Evolutionary conservation across 1,140 invertebrate species (phyloP).

Genomic region (Andrena cerasifolii): DNA sequence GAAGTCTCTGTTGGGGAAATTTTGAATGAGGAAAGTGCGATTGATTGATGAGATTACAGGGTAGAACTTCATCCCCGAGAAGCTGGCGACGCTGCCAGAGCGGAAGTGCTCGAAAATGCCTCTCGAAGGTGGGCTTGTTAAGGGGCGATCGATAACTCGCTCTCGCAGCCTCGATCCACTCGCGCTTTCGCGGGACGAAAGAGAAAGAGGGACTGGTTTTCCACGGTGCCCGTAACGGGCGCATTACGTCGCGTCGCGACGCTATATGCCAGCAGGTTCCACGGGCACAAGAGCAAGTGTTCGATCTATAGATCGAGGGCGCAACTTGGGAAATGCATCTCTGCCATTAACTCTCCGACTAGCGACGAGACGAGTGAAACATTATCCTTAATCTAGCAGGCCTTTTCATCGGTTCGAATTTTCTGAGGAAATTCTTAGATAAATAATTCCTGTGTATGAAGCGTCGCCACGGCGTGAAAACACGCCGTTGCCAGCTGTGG

Average conservation of each 20-base stretch:
- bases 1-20: too few species aligned
- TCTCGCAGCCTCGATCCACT: slow-evolving; percentile 47
- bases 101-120: slow-evolving; percentile 46
- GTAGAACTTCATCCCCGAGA: not conserved
- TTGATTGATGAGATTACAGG: slow-evolving; percentile 26
- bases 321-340: not conserved
- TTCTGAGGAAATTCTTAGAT: too few species aligned
- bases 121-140: slow-evolving; percentile 43
- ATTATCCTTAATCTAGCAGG: too few species aligned
- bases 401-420: too few species aligned
- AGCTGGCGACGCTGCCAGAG: slow-evolving; percentile 8
- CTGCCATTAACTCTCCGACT: not conserved
- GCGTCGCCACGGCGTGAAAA: too few species aligned
- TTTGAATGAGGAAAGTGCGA: slow-evolving; percentile 3
- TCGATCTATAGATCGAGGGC: not conserved
- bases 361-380: too few species aligned
- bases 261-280: slow-evolving; percentile 44
- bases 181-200: slow-evolving; percentile 55
- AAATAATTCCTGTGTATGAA: too few species aligned
- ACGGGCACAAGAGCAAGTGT: not conserved
- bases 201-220: slow-evolving; percentile 50
- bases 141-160: slow-evolving; percentile 42
- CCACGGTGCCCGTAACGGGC: not conserved
- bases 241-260: not conserved
- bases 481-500: too few species aligned